Base-by-base conservation (phyloP, 2,797 vertebrate species). In the Syngnathus acus region DNA sequence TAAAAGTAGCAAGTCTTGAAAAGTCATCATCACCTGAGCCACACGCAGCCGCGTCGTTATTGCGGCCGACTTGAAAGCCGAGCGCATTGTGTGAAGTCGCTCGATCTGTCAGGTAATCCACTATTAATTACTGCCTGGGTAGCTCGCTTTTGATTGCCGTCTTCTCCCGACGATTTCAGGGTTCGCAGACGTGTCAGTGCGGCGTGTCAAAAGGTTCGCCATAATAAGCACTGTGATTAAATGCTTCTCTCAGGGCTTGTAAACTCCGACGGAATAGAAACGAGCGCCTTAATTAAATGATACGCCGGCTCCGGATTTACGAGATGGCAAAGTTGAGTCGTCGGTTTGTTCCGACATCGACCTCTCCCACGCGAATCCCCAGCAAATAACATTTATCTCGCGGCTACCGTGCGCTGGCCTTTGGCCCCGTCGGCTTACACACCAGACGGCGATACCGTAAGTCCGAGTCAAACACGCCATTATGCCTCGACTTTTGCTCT, bases 81-180 rank as follows among this genome's bases (percentile, higher is more conserved):
- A 6, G 19, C 11, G 8, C 59, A 14, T 62, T 8, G n/a, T 14
- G 10, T 43, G n/a, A 45, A 62, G 60, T 23, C n/a, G 14, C 60
- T 43, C n/a, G 14, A 40, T 43, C 40, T 11, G 1, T 63, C 64
- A 68, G 47, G 62, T 63, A 70, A 71, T 54, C 40, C 1, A 0
- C n/a, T 71, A 45, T 65, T 78, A 76, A 77, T 80, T 79, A 73
- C 63, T 48, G 42, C 13, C 45, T 9, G 62, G 67, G 65, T 66
- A 78, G 59, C 65, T 79, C 69, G 17, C n/a, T 43, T 68, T 73
- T 53, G 72, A 75, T 74, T 71, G 68, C 57, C 64, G 62, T 70
- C 54, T 64, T 37, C 69, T 64, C 59, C 42, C 51, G 48, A 74
- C 66, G 19, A 59, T 62, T 73, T 66, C 65, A 66, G 17, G 62